Evolutionary conservation across 2,888 invertebrate species (phyloP), one percentile per base, ranked within the genome.

Genomic region (Diploptera punctata): DNA sequence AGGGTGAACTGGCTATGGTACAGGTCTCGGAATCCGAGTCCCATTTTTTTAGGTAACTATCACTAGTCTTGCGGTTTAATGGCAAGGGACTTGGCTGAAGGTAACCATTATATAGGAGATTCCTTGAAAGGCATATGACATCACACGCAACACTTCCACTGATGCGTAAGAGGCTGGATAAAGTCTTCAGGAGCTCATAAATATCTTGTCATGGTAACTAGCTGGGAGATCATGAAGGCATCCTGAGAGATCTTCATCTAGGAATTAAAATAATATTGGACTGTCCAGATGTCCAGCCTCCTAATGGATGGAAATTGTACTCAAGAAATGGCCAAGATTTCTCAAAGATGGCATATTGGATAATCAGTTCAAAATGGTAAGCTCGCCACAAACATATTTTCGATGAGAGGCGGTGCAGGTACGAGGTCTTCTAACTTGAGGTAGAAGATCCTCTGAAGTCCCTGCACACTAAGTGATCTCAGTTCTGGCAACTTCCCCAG

Each of bases 351-450:
- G n/a, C 29, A 57, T 3, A n/a, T 21, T 24, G 31, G 26, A 29
- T 0, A 24, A 57, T 21, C 19, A 19, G 38, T 70, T 87, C 91
- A 97, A 84, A 97, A 97, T 78, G 98, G 98, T 82, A 98, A 88
- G 85, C 94, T 96, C 81, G 95, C 93, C 80, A 95, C 93, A 84
- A 97, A 98, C 93, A 97, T 94, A 83, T 94, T 96, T 84, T 97
- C 97, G 81, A 98, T 96, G 78, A 96, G 89, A 13, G 95, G 93
- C 67, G 97, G 97, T 73, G 95, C 94, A 26, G 95, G 95, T 75
- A 95, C 95, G 79, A 95, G 86, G 83, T 96, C 96, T 84, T 97
- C 96, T 69, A 97, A 86, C 83, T 97, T 97, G 78, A 97, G 86
- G 85, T 96, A 97, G 86, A 96, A 96, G 84, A 98, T 95, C 81